A percentile compares a stretch with the other conserved stretches of the same genome.
Evolutionary conservation across 2,888 invertebrate species (phyloP).

Genomic region (Halictus ligatus): DNA sequence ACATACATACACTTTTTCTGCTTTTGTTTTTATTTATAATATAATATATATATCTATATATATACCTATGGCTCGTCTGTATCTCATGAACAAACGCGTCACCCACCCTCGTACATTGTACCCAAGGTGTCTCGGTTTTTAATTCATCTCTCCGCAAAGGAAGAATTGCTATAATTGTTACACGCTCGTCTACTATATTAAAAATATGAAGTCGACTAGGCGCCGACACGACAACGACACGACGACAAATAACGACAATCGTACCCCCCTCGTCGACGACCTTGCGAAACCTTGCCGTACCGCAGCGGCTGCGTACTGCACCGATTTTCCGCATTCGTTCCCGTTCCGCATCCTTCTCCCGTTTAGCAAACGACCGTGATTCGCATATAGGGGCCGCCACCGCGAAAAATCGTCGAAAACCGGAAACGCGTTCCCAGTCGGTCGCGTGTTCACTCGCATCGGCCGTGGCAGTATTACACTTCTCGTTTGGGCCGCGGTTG

Average conservation of each 20-base stretch:
- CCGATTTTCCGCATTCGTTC: neutral
- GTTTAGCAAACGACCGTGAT: neutral
- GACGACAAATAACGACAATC: slow-evolving; percentile 36
- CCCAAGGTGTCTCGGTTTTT: slow-evolving; percentile 26
- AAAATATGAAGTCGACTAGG: slow-evolving; percentile 60
- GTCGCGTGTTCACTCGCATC: slow-evolving; percentile 42
- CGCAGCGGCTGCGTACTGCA: slow-evolving; percentile 1
- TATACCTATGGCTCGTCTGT: slow-evolving; percentile 52
- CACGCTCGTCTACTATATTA: slow-evolving; percentile 48
- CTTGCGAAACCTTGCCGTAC: neutral
- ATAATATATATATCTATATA: slow-evolving; percentile 46
- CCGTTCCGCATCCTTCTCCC: neutral
- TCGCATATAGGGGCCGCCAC: slow-evolving; percentile 1
- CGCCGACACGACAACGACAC: slow-evolving; percentile 50
- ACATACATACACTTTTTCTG: slow-evolving; percentile 57
- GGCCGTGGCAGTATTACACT: slow-evolving; percentile 57
- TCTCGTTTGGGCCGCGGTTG: slow-evolving; percentile 40
- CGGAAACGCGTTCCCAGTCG: slow-evolving; percentile 30
- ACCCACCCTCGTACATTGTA: slow-evolving; percentile 35
- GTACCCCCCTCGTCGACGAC: slow-evolving; percentile 3
- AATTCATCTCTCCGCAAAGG: slow-evolving; percentile 9
- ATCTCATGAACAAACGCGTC: slow-evolving; percentile 47
- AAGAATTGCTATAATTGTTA: slow-evolving; percentile 36
- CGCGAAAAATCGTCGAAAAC: slow-evolving; percentile 21
- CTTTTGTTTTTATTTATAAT: slow-evolving; percentile 41